phyloP scores from a whole-genome alignment of 2,113 vertebrate species.

The Pseudopipra pipra region DNA sequence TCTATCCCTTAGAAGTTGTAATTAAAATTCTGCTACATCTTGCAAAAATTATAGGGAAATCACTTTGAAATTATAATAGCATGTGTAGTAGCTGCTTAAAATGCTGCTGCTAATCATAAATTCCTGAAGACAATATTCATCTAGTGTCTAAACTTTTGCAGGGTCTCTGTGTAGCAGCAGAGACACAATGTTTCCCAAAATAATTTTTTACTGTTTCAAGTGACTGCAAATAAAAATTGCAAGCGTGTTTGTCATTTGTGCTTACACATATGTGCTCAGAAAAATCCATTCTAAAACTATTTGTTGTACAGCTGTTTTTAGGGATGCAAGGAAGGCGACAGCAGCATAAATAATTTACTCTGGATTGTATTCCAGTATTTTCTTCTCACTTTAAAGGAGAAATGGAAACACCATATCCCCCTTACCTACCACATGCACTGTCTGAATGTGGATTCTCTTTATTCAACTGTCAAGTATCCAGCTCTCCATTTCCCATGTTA shows the following conservation, averaged over 20 bases:
- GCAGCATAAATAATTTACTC: slow-evolving; percentile 42
- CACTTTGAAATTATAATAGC: background rate
- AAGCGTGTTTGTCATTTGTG: background rate
- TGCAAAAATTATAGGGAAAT: background rate
- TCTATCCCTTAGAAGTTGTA: background rate
- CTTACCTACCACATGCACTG: background rate
- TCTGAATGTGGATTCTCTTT: background rate
- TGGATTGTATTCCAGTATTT: background rate
- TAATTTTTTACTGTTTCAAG: slow-evolving; percentile 1
- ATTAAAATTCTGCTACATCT: background rate
- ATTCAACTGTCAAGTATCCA: background rate
- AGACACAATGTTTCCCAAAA: background rate
- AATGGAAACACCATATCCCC: background rate
- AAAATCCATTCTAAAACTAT: background rate
- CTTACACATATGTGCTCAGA: background rate
- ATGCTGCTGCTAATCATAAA: background rate
- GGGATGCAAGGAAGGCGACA: background rate
- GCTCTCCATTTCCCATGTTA: accelerated
- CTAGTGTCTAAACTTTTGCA: background rate
- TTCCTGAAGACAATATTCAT: background rate
- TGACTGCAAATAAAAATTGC: background rate
- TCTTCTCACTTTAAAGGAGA: background rate
- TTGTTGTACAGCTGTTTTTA: background rate
- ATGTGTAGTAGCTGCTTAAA: background rate
- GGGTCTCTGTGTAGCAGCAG: background rate